A percentile compares a stretch with the other conserved stretches of the same genome.
Evolutionary conservation across 1,140 invertebrate species (phyloP).

Genomic region (Rhagoletis zephyria): DNA sequence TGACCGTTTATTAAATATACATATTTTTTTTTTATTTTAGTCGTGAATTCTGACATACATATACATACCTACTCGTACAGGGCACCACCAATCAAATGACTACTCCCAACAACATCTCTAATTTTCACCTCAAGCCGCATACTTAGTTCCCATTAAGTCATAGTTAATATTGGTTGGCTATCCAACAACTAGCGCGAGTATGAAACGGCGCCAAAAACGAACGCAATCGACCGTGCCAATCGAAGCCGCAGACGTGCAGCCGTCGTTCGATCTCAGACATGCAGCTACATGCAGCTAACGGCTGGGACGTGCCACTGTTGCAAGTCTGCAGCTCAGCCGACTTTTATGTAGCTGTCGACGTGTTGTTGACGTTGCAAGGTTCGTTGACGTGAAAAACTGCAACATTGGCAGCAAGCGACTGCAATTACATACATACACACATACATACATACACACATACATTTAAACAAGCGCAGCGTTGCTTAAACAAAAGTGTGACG

Average conservation of each 20-base stretch:
- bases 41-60: too few relatives aligned
- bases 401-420: background rate
- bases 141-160: background rate
- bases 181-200: background rate
- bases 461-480: background rate
- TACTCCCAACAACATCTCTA: too few relatives aligned
- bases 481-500: background rate
- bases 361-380: background rate
- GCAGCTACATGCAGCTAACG: background rate
- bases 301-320: conserved; percentile 20
- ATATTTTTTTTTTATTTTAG: too few relatives aligned
- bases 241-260: background rate
- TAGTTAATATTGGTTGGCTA: background rate
- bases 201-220: background rate
- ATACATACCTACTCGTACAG: too few relatives aligned
- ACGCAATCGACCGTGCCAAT: background rate
- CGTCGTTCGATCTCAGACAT: background rate
- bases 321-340: background rate
- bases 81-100: too few relatives aligned
- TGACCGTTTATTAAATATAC: too few relatives aligned
- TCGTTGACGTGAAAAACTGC: conserved; percentile 13
- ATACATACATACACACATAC: too few relatives aligned
- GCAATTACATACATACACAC: background rate
- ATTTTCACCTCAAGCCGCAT: too few relatives aligned
- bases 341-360: background rate